Conservation (phyloP, 1,140 invertebrate genomes). For the Prorops nasuta region DNA sequence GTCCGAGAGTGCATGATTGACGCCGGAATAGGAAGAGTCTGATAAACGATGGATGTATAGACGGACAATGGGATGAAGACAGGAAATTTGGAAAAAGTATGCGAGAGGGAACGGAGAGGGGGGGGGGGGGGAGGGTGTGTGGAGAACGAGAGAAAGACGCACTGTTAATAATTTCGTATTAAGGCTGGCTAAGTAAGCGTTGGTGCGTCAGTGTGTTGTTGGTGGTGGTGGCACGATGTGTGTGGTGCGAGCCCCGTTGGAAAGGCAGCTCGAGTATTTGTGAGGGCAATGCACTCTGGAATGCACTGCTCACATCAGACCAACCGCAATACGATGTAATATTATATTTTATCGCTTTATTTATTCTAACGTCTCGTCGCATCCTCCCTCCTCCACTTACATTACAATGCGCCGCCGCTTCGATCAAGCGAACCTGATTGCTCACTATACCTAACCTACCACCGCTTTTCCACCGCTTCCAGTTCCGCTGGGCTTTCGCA, state of each 20-base stretch:
- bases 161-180: conserved; percentile 19
- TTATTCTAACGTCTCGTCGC: conserved; percentile 46
- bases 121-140: conserved; percentile 1
- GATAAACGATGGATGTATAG: too few relatives aligned
- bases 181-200: not conserved
- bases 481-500: conserved; percentile 5
- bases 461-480: conserved; percentile 9
- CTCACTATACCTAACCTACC: conserved; percentile 14
- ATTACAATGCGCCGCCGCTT: conserved; percentile 17
- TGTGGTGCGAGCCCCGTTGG: conserved; percentile 7
- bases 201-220: conserved; percentile 9
- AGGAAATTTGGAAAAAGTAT: too few relatives aligned
- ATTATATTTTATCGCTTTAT: conserved; percentile 55
- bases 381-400: conserved; percentile 22
- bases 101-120: too few relatives aligned
- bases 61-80: too few relatives aligned
- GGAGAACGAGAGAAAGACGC: not conserved
- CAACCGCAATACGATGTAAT: conserved; percentile 39
- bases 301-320: conserved; percentile 47
- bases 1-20: too few relatives aligned
- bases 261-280: conserved; percentile 41
- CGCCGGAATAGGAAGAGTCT: too few relatives aligned
- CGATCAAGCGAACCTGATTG: conserved; percentile 20
- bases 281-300: conserved; percentile 55
- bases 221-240: not conserved